These are phyloP conservation scores for Drosophila mulleri DNA, from an alignment of 2,888 invertebrate genomes.

Conservation along the genomic window DNA sequence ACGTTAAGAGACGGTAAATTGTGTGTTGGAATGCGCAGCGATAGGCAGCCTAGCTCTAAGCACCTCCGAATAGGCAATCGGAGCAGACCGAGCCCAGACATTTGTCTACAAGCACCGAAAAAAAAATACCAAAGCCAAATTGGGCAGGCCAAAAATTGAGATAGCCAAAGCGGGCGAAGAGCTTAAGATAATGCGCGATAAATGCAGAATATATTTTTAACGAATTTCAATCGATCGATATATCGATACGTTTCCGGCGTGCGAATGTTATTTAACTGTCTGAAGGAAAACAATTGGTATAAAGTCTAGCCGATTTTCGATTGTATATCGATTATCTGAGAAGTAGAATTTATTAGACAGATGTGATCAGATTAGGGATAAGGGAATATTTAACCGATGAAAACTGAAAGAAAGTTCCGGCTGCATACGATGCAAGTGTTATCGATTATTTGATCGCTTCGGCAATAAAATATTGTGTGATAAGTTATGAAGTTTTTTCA, in stretches of 20 bases:
- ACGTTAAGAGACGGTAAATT: slow-evolving; percentile 47
- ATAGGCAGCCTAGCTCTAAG: slow-evolving; percentile 60
- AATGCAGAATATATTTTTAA: slow-evolving; percentile 12
- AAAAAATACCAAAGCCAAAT: slow-evolving; percentile 5
- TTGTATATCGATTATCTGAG: too few relatives aligned
- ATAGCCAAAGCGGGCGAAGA: slow-evolving; percentile 6
- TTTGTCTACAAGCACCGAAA: slow-evolving; percentile 24
- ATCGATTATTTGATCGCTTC: not conserved
- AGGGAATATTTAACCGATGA: too few relatives aligned
- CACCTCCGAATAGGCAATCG: slow-evolving; percentile 33
- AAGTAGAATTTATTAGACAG: too few relatives aligned
- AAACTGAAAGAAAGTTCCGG: too few relatives aligned
- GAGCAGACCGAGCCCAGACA: slow-evolving; percentile 29
- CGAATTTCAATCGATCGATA: not conserved
- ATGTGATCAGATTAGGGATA: too few relatives aligned
- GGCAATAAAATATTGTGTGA: not conserved
- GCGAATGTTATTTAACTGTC: not conserved
- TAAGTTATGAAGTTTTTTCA: not conserved
- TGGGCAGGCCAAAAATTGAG: slow-evolving; percentile 15
- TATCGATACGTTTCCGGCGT: slow-evolving; percentile 2
- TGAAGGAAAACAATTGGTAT: too few relatives aligned
- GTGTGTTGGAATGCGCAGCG: slow-evolving; percentile 69
- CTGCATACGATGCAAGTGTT: not conserved
- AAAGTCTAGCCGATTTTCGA: too few relatives aligned
- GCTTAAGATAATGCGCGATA: not conserved